A percentile compares a stretch with the other conserved stretches of the same genome.
Evolutionary conservation across 2,113 vertebrate genomes (phyloP).

Genomic region (Piaya cayana): DNA sequence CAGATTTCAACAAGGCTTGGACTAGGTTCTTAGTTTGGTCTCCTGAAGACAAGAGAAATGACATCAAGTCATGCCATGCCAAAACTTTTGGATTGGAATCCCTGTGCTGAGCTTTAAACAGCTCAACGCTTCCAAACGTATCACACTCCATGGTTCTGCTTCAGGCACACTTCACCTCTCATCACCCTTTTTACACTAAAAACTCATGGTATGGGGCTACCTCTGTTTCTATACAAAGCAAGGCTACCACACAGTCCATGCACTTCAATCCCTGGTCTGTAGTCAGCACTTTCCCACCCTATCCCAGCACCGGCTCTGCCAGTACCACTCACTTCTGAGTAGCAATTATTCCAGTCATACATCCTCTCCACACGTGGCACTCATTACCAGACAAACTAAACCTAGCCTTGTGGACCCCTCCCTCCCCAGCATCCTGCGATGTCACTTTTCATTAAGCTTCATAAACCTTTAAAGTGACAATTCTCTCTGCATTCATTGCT

Average conservation of each 20-base stretch:
- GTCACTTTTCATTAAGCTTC: constrained; percentile 65
- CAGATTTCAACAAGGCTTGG: constrained; percentile 11
- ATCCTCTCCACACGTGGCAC: not conserved
- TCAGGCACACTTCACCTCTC: not conserved
- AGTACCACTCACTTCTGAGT: not conserved
- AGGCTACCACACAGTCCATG: not conserved
- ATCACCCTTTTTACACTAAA: not conserved
- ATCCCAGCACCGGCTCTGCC: not conserved
- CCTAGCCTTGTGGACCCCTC: not conserved
- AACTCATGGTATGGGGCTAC: not conserved
- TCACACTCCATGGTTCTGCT: not conserved
- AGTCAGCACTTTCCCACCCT: not conserved
- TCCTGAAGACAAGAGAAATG: not conserved
- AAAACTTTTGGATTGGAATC: not conserved
- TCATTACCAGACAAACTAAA: constrained; percentile 26
- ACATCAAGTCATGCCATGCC: not conserved
- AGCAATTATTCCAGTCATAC: constrained; percentile 16
- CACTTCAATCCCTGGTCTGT: not conserved
- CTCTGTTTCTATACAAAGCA: not conserved
- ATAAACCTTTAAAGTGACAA: constrained; percentile 39
- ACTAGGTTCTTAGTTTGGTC: not conserved
- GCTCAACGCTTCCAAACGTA: not conserved
- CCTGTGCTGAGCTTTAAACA: not conserved
- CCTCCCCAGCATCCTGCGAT: constrained; percentile 25
- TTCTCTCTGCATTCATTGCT: constrained; percentile 53